phyloP scores from a whole-genome alignment of 1,140 invertebrate genomes.

The Riptortus pedestris region DNA sequence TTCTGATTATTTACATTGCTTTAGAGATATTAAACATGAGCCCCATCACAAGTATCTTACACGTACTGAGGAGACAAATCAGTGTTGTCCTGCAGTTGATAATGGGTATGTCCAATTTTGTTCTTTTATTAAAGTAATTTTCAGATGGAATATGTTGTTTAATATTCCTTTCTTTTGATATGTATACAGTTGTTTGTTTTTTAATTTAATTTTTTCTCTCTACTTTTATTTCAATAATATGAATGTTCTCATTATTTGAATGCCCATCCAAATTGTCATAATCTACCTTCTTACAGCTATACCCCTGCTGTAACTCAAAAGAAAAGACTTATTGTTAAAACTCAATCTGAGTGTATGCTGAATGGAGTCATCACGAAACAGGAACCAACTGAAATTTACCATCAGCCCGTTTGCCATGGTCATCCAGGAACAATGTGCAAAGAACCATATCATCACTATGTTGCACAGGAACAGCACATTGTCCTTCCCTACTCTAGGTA shows the following conservation, averaged over 20 bases:
- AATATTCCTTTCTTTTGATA: no score
- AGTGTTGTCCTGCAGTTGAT: conserved; percentile 21
- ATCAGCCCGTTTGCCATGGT: conserved; percentile 32
- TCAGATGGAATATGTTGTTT: no score
- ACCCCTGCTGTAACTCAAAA: conserved; percentile 54
- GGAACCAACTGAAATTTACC: conserved; percentile 36
- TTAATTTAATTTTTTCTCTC: no score
- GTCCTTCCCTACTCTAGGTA: conserved; percentile 33
- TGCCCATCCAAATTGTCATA: no score
- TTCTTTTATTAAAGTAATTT: not conserved
- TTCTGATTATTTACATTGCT: conserved; percentile 22
- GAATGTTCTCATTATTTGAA: no score
- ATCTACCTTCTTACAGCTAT: conserved; percentile 37
- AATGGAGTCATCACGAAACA: conserved; percentile 39
- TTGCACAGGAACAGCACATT: conserved; percentile 47
- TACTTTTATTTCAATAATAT: no score
- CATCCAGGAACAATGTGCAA: conserved; percentile 41
- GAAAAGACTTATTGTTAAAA: conserved; percentile 74
- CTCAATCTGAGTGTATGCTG: conserved; percentile 69
- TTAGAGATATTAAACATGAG: conserved; percentile 37
- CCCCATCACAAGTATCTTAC: conserved; percentile 35
- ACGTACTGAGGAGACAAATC: conserved; percentile 15
- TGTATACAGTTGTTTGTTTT: no score
- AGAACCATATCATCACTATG: conserved; percentile 45
- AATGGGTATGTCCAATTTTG: conserved; percentile 14